Conservation (phyloP, 1,140 invertebrate species). For the Drosophila equinoxialis region DNA sequence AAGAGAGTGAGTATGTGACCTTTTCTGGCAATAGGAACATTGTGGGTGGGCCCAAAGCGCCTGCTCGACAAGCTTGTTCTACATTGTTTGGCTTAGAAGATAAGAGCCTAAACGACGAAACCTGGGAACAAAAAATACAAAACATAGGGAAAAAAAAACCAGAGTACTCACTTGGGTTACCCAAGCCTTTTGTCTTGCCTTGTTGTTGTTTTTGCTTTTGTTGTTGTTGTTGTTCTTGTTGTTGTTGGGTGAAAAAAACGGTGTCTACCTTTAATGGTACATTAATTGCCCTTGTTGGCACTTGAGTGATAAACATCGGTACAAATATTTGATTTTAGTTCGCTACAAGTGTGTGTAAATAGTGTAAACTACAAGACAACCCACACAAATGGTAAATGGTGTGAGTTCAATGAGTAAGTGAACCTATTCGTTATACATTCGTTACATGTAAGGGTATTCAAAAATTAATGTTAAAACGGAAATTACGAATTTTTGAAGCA, state of each 20-base stretch:
- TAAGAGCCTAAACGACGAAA: conserved; percentile 10
- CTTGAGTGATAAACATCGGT: conserved; percentile 75
- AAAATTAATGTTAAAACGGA: background rate
- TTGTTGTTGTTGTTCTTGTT: conserved; percentile 35
- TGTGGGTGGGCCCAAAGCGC: conserved; percentile 46
- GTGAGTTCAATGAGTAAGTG: conserved; percentile 17
- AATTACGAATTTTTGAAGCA: background rate
- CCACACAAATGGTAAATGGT: conserved; percentile 7
- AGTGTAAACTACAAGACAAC: conserved; percentile 50
- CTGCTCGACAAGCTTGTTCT: conserved; percentile 54
- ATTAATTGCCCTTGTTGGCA: conserved; percentile 79
- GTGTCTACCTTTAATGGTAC: conserved; percentile 74
- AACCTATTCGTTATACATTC: background rate
- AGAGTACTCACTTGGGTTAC: conserved; percentile 25
- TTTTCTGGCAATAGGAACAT: conserved; percentile 2
- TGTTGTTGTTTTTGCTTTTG: conserved; percentile 41
- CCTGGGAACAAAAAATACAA: conserved; percentile 10
- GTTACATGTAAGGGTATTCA: background rate
- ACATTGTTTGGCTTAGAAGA: conserved; percentile 56
- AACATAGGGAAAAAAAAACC: conserved; percentile 5
- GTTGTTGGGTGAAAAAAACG: conserved; percentile 29
- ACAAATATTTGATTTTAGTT: conserved; percentile 80
- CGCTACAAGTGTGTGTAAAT: conserved; percentile 70
- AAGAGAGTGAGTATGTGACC: background rate
- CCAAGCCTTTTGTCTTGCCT: conserved; percentile 20